Evolutionary conservation across 2,888 invertebrate species (phyloP).

Genomic region (Cyrtodaria siliqua): DNA sequence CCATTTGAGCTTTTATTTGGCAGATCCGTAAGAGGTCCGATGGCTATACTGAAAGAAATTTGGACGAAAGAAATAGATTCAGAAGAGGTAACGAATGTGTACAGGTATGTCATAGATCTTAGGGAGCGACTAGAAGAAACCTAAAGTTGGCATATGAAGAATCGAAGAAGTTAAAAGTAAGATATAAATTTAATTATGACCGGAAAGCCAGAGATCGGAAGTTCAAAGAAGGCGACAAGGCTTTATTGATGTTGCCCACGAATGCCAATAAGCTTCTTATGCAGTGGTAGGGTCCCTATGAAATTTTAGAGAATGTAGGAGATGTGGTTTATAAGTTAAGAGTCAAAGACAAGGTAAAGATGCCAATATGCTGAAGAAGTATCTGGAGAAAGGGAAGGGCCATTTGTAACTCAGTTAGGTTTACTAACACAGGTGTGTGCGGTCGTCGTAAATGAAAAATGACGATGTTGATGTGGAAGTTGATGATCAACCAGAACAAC

Average conservation of each 20-base stretch:
- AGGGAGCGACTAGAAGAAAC: constrained; percentile 49
- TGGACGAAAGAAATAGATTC: background rate
- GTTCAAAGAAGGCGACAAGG: too few relatives aligned
- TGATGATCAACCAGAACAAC: background rate
- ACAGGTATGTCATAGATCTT: constrained; percentile 13
- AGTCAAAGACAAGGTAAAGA: constrained; percentile 30
- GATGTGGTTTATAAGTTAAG: constrained; percentile 41
- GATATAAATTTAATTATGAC: constrained; percentile 53
- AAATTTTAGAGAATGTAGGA: constrained; percentile 33
- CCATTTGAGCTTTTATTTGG: constrained; percentile 46
- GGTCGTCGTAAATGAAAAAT: too few relatives aligned
- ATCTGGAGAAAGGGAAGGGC: constrained; percentile 8
- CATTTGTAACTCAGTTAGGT: too few relatives aligned
- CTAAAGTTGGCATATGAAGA: constrained; percentile 45
- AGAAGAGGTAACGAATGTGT: constrained; percentile 8
- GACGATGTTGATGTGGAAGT: background rate
- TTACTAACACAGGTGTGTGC: too few relatives aligned
- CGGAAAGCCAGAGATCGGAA: constrained; percentile 30
- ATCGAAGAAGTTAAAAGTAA: constrained; percentile 14
- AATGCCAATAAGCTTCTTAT: constrained; percentile 62
- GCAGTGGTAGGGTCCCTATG: constrained; percentile 57
- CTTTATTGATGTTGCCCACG: too few relatives aligned
- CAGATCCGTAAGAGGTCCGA: constrained; percentile 9
- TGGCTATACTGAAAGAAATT: constrained; percentile 12
- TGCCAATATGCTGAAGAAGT: constrained; percentile 46